A percentile compares a stretch with the other conserved stretches of the same genome.
These are phyloP conservation scores for Numenius phaeopus DNA, from an alignment of 2,797 vertebrate species.

Conservation along the genomic window DNA sequence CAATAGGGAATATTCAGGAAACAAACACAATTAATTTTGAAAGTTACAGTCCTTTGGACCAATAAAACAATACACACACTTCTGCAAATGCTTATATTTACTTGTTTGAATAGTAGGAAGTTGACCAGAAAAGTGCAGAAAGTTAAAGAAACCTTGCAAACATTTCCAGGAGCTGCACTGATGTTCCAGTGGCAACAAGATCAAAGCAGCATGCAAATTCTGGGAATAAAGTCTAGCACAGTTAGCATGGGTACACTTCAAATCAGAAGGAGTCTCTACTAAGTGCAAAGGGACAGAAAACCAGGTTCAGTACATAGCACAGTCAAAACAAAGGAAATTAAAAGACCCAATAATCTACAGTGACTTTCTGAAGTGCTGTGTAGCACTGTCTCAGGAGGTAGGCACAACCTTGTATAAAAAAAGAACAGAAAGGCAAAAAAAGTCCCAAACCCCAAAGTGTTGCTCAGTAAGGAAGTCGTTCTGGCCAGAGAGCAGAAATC, in stretches of 20 bases:
- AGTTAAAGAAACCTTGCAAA: slow-evolving; percentile 5
- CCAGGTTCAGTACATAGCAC: background rate
- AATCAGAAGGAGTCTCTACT: background rate
- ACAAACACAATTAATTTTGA: slow-evolving; percentile 36
- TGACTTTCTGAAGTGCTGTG: background rate
- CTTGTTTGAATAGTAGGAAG: background rate
- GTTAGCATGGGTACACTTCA: background rate
- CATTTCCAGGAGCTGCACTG: background rate
- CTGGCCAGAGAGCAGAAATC: background rate
- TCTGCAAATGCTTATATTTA: background rate
- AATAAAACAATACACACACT: background rate
- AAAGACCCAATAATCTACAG: background rate
- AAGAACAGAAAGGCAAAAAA: background rate
- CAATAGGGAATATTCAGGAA: slow-evolving; percentile 46
- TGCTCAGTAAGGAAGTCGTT: background rate
- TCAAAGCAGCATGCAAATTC: background rate
- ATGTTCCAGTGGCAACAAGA: background rate
- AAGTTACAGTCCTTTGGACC: background rate
- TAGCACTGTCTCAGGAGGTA: background rate
- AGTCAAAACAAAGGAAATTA: slow-evolving; percentile 24
- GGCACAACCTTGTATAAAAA: background rate
- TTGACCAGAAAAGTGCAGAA: background rate
- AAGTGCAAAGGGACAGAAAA: background rate
- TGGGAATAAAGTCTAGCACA: background rate
- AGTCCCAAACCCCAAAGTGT: background rate